Evolutionary conservation across 1,140 invertebrate genomes (phyloP).

Genomic region (Plodia interpunctella): DNA sequence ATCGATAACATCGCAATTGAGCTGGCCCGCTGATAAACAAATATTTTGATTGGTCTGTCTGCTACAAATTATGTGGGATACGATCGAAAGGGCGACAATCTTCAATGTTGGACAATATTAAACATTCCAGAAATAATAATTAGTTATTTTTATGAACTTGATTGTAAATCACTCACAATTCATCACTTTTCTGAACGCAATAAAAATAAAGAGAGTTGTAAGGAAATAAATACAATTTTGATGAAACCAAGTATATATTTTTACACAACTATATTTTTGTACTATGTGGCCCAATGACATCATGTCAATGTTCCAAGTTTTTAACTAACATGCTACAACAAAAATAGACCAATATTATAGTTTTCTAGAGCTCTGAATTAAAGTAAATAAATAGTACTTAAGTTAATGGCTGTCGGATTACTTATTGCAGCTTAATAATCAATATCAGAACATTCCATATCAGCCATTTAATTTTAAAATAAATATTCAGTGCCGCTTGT

Average conservation of each 20-base stretch:
- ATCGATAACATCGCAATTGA: conserved; percentile 47
- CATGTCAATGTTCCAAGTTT: too few species aligned
- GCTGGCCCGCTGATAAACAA: conserved; percentile 45
- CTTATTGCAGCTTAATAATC: conserved; percentile 1
- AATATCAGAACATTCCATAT: conserved; percentile 4
- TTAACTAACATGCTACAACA: too few species aligned
- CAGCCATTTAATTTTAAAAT: conserved; percentile 8
- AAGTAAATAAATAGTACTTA: conserved; percentile 13
- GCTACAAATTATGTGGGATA: conserved; percentile 62
- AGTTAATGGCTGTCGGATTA: background rate
- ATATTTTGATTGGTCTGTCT: conserved; percentile 60
- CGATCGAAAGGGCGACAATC: conserved; percentile 27
- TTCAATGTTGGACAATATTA: conserved; percentile 7
- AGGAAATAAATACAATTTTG: too few species aligned
- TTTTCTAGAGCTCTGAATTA: background rate
- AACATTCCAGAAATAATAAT: background rate
- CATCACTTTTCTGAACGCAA: too few species aligned
- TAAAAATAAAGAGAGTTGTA: too few species aligned
- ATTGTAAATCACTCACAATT: background rate
- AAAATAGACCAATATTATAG: too few species aligned
- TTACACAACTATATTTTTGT: too few species aligned
- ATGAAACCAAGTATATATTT: too few species aligned
- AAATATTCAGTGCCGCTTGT: conserved; percentile 15
- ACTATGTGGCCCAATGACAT: too few species aligned
- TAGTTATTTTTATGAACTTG: background rate